A percentile compares a stretch with the other conserved stretches of the same genome.
Evolutionary conservation across 2,888 invertebrate species (phyloP).

Genomic region (Epicampocera succincta): DNA sequence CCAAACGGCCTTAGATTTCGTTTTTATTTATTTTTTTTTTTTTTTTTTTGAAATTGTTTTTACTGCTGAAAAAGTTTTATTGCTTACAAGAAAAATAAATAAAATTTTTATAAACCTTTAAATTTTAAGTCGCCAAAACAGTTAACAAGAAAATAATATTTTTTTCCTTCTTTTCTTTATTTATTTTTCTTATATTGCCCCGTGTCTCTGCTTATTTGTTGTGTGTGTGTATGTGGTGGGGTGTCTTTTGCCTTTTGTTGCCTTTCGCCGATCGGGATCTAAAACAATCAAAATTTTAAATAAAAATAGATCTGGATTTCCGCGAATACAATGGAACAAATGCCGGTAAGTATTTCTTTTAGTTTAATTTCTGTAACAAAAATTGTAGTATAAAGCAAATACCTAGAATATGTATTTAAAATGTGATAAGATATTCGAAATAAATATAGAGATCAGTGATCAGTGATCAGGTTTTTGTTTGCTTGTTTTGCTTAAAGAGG

Average conservation of each 20-base stretch:
- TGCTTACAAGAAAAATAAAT: conserved; percentile 77
- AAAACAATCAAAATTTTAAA: conserved; percentile 70
- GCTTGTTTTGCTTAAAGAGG: too few species aligned
- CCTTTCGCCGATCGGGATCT: not conserved
- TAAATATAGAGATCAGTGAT: too few species aligned
- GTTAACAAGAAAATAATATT: conserved; percentile 79
- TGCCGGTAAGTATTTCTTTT: conserved; percentile 87
- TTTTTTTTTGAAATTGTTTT: conserved; percentile 73
- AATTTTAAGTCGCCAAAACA: conserved; percentile 78
- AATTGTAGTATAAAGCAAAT: too few species aligned
- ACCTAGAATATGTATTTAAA: too few species aligned
- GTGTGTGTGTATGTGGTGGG: conserved; percentile 36
- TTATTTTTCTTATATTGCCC: conserved; percentile 24
- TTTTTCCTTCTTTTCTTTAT: conserved; percentile 75
- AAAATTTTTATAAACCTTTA: conserved; percentile 69
- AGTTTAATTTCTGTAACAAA: conserved; percentile 6
- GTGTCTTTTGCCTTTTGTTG: conserved; percentile 1
- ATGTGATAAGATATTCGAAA: too few species aligned
- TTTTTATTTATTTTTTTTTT: conserved; percentile 65
- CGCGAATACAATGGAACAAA: conserved; percentile 86
- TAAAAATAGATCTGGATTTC: conserved; percentile 89
- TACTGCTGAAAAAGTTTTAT: conserved; percentile 77
- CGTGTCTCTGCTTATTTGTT: conserved; percentile 21
- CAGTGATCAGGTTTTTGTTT: not conserved
- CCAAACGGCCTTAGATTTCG: conserved; percentile 84